Base-by-base conservation (phyloP, 37 sponge, comb jelly and placozoan species). In the Dysidea cf. avara region DNA sequence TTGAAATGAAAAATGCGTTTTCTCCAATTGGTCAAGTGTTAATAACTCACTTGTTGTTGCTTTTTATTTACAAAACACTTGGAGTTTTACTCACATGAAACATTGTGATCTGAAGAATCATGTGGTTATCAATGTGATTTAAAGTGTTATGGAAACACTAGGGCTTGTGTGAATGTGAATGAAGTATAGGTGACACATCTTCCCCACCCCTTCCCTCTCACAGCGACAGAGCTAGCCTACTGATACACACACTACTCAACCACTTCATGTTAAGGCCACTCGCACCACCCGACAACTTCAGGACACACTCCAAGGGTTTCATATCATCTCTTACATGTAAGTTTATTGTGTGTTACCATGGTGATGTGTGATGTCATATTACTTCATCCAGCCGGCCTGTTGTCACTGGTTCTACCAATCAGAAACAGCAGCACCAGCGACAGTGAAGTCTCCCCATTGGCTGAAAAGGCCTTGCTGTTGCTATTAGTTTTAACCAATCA, bases 301-400 rank as follows among this genome's bases (percentile, higher is more conserved):
- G 88, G 20, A 36, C 61, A 20, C 77, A 71, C 30, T 68, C 79
- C 1, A n/a, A 72, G 13, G 83, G 83, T n/a, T 39, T 91, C 24
- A 25, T 86, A 25, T 91, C 92, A 7, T 83, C 83, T 29, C 46
- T 86, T 40, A 81, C 83, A 67, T 69, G 85, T 84, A 22, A 40
- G 76, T 51, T 30, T 25, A 62, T 0, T 9, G 9, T 9, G 5
- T 5, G 46, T 43, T 43, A 43, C 46, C 9, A 43, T 43, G 9
- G 46, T 43, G 9, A 43, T 9, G 7, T 43, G 9, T 12, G 46
- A n/a, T n/a, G 52, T 24, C 20, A 17, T 40, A 24, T 11, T 71
- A 66, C 30, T 49, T 26, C 34, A n/a, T 77, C 9, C 64, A 93
- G 94, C 91, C 68, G 86, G 94, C 38, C 74, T 93, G n/a, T 88